Base-by-base conservation (phyloP, 1,140 invertebrate species). In the Drosophila nannoptera region DNA sequence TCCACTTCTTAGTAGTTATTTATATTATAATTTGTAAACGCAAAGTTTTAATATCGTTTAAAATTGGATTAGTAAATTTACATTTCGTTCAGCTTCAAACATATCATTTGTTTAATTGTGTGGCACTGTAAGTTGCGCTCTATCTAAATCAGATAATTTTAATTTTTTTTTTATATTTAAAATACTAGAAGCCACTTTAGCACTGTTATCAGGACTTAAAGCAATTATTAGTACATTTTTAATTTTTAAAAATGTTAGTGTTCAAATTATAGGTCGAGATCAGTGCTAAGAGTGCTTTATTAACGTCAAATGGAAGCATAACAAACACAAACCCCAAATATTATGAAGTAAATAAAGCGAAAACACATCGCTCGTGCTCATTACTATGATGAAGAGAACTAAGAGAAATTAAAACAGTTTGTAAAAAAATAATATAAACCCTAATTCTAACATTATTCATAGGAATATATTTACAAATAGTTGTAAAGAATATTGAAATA, bases 211-310 rank as follows among this genome's bases (percentile, higher is more conserved):
- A 45, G 53, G 62, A 73, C 64, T 58, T 70, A 48, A 66, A 84
- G 80, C 73, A 84, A 83, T 72, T 84, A 71, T 69, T 84, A 84
- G 76, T 80, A 67, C 80, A 83, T 83, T 84, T 84, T 83, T 80
- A 60, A 69, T 58, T 56, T 72, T 72, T 63, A 62, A 45, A 72
- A 86, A 77, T 86, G 81, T 86, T 86, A 86, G 82, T 86, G 81
- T 81, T 86, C 82, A 86, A 84, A 86, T 55, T 69, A 80, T 86
- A 65, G 81, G 81, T 69, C 80, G 58, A 74, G 62, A 75, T 76
- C 80, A 84, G 80, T 80, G 80, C 74, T 80, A 22, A 48, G 62
- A 62, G 48, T 70, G 69, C 52, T 68, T 65, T 36, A 5, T 45
- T 46, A 54, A 42, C 12, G 16, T 16, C 43, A 40, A 42, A 56